Percentiles rank a stretch among this genome's conserved stretches.
phyloP scores from a whole-genome alignment of 1,140 invertebrate genomes.

The Paraescarpia echinospica region DNA sequence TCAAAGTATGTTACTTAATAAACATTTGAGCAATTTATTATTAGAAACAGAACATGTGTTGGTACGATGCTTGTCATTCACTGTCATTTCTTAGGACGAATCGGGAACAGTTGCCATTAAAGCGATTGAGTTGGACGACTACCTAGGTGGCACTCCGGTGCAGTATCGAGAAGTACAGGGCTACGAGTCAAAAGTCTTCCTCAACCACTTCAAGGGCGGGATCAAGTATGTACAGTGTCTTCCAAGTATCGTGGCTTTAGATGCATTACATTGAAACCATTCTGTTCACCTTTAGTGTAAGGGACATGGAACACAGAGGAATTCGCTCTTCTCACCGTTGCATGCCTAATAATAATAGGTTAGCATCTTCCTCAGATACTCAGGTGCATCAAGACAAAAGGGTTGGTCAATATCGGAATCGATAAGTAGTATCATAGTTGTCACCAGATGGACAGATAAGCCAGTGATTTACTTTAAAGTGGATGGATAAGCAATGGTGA shows the following conservation, averaged over 20 bases:
- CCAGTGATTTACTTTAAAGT: too few species aligned
- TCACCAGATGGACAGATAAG: too few species aligned
- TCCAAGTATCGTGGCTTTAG: neutral
- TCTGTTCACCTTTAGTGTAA: too few species aligned
- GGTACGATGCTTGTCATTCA: neutral
- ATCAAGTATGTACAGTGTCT: slow-evolving; percentile 49
- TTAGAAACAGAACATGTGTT: neutral
- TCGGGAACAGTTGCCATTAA: slow-evolving; percentile 82
- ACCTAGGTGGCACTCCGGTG: slow-evolving; percentile 79
- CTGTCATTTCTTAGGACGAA: slow-evolving; percentile 63
- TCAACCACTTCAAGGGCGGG: slow-evolving; percentile 76
- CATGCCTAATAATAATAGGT: too few species aligned
- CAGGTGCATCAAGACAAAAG: too few species aligned
- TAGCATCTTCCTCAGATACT: too few species aligned
- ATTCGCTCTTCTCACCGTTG: too few species aligned
- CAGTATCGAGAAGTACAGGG: slow-evolving; percentile 86
- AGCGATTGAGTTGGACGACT: slow-evolving; percentile 81
- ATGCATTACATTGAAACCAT: neutral
- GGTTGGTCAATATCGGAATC: too few species aligned
- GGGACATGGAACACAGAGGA: too few species aligned
- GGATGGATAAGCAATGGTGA: too few species aligned
- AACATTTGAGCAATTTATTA: neutral
- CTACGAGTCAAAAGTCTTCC: slow-evolving; percentile 79
- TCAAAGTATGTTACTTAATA: neutral
- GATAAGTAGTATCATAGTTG: too few species aligned